Evolutionary conservation across 2,888 invertebrate genomes (phyloP), one percentile per base, ranked within the genome.

Genomic region (Lasioglossum morio): DNA sequence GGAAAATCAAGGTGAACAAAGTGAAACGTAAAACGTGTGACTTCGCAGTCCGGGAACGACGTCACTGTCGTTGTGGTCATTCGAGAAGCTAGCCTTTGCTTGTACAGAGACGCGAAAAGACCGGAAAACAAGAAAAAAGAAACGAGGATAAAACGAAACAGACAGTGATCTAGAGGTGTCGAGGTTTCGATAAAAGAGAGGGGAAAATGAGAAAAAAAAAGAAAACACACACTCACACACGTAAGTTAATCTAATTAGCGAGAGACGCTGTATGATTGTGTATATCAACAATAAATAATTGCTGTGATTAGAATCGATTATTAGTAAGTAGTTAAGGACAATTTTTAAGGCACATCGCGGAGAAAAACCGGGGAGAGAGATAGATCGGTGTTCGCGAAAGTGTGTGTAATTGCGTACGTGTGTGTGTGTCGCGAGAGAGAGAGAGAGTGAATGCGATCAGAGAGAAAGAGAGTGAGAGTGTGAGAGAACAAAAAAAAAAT

Each of bases 231-330:
- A 69, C 57, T 79, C 82, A 80, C 63, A 81, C 77, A 87, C 80
- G 86, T 73, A 88, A 86, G 85, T 77, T 84, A 82, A 88, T 94
- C 92, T 91, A 94, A 90, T 94, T 94, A 94, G 94, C 94, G 94
- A 94, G 94, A 94, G 93, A 94, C 90, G 93, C 93, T 94, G 94
- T 95, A 95, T 94, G 94, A 95, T 95, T 94, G 94, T 95, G 94
- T 95, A 95, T 95, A 95, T 95, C 94, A 95, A 95, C 95, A 95
- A 95, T 95, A 95, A 95, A 95, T 95, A 94, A 93, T 95, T 95
- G 95, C 95, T 95, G 95, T 95, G 95, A 95, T 95, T 95, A 95
- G 95, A 95, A 93, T 94, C 94, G 94, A 94, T 94, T 94, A 92
- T 94, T 94, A 94, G 93, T 94, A 92, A 94, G 93, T 94, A 94